Percentiles rank a stretch among this genome's conserved stretches.
Conservation (phyloP, 2,113 vertebrate species). For the Tachuris rubrigastra region DNA sequence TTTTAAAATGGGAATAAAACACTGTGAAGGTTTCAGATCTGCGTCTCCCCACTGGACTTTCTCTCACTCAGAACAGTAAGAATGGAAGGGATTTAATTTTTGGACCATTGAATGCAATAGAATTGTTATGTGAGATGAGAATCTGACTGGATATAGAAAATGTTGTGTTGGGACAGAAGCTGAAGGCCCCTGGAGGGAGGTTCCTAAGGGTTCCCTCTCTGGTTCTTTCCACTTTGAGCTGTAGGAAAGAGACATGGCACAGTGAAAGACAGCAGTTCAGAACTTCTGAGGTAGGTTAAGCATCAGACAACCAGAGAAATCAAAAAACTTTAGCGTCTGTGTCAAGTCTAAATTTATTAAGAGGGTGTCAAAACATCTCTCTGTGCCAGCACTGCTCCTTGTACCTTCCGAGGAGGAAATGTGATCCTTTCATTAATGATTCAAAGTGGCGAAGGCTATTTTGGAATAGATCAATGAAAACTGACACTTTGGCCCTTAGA, state of each 20-base stretch:
- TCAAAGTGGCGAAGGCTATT: neutral
- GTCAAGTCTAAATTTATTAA: neutral
- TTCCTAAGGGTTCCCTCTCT: neutral
- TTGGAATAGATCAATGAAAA: conserved; percentile 35
- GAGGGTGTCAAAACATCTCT: neutral
- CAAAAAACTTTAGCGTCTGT: neutral
- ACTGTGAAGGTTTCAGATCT: neutral
- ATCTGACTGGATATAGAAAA: neutral
- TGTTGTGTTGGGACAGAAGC: neutral
- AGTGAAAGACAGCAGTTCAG: neutral
- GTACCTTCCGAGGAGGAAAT: neutral
- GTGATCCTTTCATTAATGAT: conserved; percentile 42
- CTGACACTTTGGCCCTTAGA: neutral
- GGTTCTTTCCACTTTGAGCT: neutral
- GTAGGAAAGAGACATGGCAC: neutral
- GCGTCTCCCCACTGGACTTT: neutral
- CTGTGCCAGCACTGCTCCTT: neutral
- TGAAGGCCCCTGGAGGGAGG: neutral
- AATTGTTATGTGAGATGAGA: neutral
- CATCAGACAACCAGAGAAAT: neutral
- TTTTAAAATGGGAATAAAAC: neutral
- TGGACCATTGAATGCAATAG: neutral
- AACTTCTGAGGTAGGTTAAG: neutral
- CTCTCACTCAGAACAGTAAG: neutral
- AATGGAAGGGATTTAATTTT: neutral